Percentiles rank a stretch among this genome's conserved stretches.
Conservation (phyloP, 2,113 vertebrate species). For the Ptilonorhynchus violaceus region DNA sequence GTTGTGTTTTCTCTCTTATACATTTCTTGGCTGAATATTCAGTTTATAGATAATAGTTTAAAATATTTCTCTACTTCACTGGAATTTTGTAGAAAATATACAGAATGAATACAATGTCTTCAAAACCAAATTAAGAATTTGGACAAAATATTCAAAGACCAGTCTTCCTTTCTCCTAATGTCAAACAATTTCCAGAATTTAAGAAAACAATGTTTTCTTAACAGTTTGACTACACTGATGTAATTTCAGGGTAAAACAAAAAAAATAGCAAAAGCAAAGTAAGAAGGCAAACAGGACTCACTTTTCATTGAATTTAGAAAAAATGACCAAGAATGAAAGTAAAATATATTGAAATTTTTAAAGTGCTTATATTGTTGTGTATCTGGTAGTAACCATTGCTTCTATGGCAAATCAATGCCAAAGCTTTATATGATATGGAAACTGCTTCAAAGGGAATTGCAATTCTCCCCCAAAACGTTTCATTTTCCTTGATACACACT, state of each 20-base stretch:
- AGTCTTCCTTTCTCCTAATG: background rate
- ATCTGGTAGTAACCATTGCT: background rate
- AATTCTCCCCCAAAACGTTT: background rate
- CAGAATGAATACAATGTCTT: background rate
- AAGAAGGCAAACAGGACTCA: background rate
- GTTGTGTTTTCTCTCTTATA: accelerated
- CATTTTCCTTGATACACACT: background rate
- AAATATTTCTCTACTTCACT: background rate
- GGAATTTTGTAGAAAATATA: accelerated
- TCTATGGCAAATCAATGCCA: background rate
- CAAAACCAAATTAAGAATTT: background rate
- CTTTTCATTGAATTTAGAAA: background rate
- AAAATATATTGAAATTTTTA: background rate
- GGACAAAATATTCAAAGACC: background rate
- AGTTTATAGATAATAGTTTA: background rate
- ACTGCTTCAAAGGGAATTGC: background rate
- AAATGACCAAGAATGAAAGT: background rate
- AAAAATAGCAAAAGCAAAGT: background rate
- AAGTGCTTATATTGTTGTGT: background rate
- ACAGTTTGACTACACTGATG: background rate
- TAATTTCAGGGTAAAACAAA: background rate
- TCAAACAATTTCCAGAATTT: background rate
- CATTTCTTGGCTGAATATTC: background rate
- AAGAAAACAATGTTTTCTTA: background rate
- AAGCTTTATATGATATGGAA: background rate